These are phyloP conservation scores for Oplegnathus fasciatus DNA, from an alignment of 2,113 vertebrate genomes.

Conservation along the genomic window DNA sequence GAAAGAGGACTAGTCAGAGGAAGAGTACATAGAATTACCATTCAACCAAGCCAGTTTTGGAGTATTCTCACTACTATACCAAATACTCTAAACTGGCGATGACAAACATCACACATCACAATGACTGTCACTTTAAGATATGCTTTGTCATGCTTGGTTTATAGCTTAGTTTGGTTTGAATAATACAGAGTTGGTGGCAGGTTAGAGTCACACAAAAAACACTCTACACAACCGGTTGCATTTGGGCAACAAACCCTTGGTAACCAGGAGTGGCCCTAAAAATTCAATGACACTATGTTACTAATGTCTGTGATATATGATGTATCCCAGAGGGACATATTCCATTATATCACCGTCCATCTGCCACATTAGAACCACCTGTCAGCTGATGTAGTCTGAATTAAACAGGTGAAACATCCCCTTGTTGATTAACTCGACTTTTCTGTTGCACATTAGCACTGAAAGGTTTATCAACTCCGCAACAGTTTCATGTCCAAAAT, in stretches of 20 bases:
- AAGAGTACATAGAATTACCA: not conserved
- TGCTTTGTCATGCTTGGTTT: slow-evolving; percentile 12
- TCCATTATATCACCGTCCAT: too few species aligned
- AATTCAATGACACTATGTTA: not conserved
- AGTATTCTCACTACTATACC: not conserved
- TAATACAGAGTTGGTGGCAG: not conserved
- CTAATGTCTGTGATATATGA: not conserved
- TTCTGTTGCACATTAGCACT: not conserved
- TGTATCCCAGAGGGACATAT: not conserved
- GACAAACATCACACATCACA: not conserved
- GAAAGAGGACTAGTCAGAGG: not conserved
- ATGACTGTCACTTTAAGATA: not conserved
- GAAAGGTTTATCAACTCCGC: not conserved
- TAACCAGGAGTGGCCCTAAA: not conserved
- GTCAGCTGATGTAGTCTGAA: not conserved
- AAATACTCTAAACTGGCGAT: not conserved
- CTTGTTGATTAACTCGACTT: not conserved
- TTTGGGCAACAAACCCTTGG: not conserved
- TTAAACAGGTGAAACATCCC: not conserved
- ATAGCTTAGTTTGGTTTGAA: slow-evolving; percentile 2
- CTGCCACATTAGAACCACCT: not conserved
- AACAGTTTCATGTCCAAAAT: too few species aligned
- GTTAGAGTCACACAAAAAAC: not conserved
- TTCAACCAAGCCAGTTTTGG: not conserved
- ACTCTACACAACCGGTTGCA: too few species aligned